These are phyloP conservation scores for Presbytis comata DNA, from an alignment of 2,797 vertebrate genomes.

Conservation along the genomic window DNA sequence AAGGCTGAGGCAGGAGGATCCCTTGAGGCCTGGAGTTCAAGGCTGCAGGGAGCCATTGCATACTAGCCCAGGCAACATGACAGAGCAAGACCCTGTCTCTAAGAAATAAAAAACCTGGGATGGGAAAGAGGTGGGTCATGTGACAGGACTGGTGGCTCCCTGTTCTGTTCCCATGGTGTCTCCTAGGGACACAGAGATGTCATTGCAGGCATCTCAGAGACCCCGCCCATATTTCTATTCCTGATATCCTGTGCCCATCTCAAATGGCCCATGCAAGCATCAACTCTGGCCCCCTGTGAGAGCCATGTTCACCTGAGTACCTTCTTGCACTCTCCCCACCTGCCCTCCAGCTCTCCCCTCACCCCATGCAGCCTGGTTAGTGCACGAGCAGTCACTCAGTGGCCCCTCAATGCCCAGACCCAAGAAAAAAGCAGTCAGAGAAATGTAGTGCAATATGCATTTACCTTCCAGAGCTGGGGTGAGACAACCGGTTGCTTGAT, in stretches of 20 bases:
- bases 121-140: neutral
- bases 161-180: neutral
- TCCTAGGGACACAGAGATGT: neutral
- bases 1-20: neutral
- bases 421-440: conserved; percentile 75
- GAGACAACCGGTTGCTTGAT: conserved; percentile 86
- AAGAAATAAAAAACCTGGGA: neutral
- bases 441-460: conserved; percentile 77
- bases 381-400: conserved; percentile 71
- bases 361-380: conserved; percentile 77
- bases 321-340: neutral
- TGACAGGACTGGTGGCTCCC: neutral
- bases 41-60: neutral
- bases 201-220: neutral
- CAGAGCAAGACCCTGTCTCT: neutral
- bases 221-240: neutral
- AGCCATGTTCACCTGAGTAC: conserved; percentile 28
- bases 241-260: neutral
- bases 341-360: neutral
- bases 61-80: neutral
- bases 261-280: conserved; percentile 62
- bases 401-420: conserved; percentile 55
- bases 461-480: conserved; percentile 89
- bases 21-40: neutral
- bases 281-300: neutral